phyloP scores from a whole-genome alignment of 2,888 invertebrate genomes.

The Agrotis exclamationis region DNA sequence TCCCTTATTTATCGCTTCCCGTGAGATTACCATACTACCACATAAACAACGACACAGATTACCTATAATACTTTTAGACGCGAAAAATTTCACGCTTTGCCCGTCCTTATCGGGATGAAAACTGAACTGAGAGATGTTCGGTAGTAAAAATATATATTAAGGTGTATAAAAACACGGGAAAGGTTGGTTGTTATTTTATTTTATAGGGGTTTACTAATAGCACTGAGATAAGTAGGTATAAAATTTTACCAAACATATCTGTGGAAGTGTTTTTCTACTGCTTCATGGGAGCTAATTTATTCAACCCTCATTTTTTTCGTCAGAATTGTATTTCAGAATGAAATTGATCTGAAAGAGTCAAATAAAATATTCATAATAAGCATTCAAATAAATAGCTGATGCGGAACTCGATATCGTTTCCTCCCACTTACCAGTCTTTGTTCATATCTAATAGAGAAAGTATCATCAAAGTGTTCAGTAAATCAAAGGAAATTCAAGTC shows the following conservation, averaged over 20 bases:
- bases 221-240: constrained; percentile 58
- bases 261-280: constrained; percentile 38
- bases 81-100: constrained; percentile 72
- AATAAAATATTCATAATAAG: constrained; percentile 26
- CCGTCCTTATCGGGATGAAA: constrained; percentile 68
- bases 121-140: constrained; percentile 59
- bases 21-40: constrained; percentile 74
- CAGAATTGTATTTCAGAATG: background rate
- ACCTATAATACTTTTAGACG: constrained; percentile 67
- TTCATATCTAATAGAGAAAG: constrained; percentile 43
- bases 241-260: constrained; percentile 51
- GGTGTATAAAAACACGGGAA: constrained; percentile 51
- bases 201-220: constrained; percentile 65
- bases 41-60: constrained; percentile 77
- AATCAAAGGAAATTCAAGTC: constrained; percentile 62
- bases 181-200: constrained; percentile 49
- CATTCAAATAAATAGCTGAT: constrained; percentile 30
- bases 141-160: constrained; percentile 62
- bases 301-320: constrained; percentile 14
- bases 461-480: constrained; percentile 59
- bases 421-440: constrained; percentile 19
- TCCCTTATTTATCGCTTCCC: constrained; percentile 78
- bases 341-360: constrained; percentile 5
- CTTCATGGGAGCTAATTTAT: constrained; percentile 32
- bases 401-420: constrained; percentile 30